Evolutionary conservation across 2,888 invertebrate species (phyloP).

Genomic region (Notocelia uddmanniana): DNA sequence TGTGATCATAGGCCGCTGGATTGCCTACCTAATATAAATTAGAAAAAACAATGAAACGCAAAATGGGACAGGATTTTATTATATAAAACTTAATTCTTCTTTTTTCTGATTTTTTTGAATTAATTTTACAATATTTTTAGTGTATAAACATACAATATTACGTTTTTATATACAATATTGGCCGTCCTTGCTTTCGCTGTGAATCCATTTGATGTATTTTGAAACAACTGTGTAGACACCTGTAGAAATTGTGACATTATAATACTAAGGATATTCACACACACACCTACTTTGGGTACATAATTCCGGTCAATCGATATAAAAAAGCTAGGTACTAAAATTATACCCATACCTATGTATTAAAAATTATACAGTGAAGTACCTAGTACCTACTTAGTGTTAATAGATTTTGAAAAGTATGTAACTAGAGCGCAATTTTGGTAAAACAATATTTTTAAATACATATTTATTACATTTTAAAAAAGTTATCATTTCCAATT

Average conservation of each 20-base stretch:
- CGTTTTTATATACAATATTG: slow-evolving; percentile 70
- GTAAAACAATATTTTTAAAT: too few relatives aligned
- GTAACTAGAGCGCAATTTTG: too few relatives aligned
- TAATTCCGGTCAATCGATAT: too few relatives aligned
- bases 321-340: too few relatives aligned
- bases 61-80: slow-evolving; percentile 9
- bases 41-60: not conserved
- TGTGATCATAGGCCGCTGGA: not conserved
- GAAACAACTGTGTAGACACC: slow-evolving; percentile 87
- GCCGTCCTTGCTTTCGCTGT: slow-evolving; percentile 70
- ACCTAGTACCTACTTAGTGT: not conserved
- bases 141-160: not conserved
- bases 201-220: slow-evolving; percentile 84
- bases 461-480: too few relatives aligned
- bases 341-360: too few relatives aligned
- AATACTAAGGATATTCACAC: too few relatives aligned
- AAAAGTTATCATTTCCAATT: too few relatives aligned
- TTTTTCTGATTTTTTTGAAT: slow-evolving; percentile 2
- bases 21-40: not conserved
- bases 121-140: not conserved
- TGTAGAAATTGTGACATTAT: too few relatives aligned
- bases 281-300: too few relatives aligned
- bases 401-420: too few relatives aligned
- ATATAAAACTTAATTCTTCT: slow-evolving; percentile 12
- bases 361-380: not conserved